Percentiles rank a stretch among this genome's conserved stretches.
These are phyloP conservation scores for Macrosoma leucophasiata DNA, from an alignment of 2,888 invertebrate genomes.

Conservation along the genomic window DNA sequence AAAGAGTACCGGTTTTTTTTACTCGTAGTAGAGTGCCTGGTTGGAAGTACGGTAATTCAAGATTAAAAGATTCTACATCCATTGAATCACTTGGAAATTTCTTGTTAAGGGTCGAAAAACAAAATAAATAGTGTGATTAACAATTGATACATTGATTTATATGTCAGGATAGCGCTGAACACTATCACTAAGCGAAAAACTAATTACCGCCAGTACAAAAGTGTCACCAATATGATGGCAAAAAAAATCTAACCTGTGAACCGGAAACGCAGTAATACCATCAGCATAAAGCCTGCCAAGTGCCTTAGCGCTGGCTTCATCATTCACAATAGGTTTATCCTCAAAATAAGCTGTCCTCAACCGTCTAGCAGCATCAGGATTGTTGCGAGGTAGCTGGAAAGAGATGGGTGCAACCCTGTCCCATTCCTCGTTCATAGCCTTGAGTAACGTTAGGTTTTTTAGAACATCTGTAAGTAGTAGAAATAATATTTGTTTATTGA, in stretches of 20 bases:
- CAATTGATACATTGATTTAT: no score
- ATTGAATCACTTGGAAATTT: no score
- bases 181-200: no score
- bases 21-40: no score
- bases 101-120: no score
- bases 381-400: constrained; percentile 77
- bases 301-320: constrained; percentile 11
- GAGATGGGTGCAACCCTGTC: constrained; percentile 78
- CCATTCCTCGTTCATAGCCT: constrained; percentile 77
- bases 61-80: no score
- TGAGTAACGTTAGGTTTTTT: constrained; percentile 66
- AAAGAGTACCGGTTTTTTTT: no score
- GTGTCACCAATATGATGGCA: no score
- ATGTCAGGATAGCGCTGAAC: no score
- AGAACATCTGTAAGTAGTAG: constrained; percentile 56
- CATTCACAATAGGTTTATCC: constrained; percentile 11
- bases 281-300: constrained; percentile 29
- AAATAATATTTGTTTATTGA: not conserved
- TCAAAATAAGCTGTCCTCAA: constrained; percentile 14
- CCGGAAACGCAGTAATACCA: constrained; percentile 27
- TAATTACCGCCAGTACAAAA: no score
- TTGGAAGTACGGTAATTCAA: no score
- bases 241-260: constrained; percentile 26
- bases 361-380: constrained; percentile 36
- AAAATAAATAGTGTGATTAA: no score